Evolutionary conservation across 2,113 vertebrate species (phyloP).

Genomic region (Cebidichthys violaceus): DNA sequence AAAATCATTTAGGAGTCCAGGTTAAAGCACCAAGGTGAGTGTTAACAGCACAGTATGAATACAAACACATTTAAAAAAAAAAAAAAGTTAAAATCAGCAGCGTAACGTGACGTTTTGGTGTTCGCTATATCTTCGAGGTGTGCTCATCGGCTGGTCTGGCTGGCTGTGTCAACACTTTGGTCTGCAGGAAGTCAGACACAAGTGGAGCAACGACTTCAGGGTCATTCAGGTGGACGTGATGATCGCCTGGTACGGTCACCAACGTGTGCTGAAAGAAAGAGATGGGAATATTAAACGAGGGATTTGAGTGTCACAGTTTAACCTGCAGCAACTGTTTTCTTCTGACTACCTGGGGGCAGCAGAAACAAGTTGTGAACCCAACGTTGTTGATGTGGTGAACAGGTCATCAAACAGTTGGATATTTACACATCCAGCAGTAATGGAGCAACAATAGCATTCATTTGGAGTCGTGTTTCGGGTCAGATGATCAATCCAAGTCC

Average conservation of each 20-base stretch:
- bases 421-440: background rate
- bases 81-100: background rate
- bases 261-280: conserved; percentile 57
- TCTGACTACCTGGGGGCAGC: background rate
- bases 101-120: background rate
- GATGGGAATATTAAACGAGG: background rate
- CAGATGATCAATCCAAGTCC: background rate
- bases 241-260: conserved; percentile 60
- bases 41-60: background rate
- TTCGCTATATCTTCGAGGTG: background rate
- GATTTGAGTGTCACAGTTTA: background rate
- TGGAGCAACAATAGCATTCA: background rate
- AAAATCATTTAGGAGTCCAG: background rate
- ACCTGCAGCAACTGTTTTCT: background rate
- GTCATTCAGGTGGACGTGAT: conserved; percentile 74
- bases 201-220: conserved; percentile 58
- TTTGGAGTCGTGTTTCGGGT: background rate
- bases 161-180: conserved; percentile 21
- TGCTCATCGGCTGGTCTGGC: background rate
- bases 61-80: background rate
- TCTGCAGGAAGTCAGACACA: conserved; percentile 73
- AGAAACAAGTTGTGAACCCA: background rate
- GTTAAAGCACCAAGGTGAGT: background rate
- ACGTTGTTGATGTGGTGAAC: background rate
- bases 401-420: background rate